These are phyloP conservation scores for Drosophila tristis DNA, from an alignment of 1,140 invertebrate genomes.

Conservation along the genomic window DNA sequence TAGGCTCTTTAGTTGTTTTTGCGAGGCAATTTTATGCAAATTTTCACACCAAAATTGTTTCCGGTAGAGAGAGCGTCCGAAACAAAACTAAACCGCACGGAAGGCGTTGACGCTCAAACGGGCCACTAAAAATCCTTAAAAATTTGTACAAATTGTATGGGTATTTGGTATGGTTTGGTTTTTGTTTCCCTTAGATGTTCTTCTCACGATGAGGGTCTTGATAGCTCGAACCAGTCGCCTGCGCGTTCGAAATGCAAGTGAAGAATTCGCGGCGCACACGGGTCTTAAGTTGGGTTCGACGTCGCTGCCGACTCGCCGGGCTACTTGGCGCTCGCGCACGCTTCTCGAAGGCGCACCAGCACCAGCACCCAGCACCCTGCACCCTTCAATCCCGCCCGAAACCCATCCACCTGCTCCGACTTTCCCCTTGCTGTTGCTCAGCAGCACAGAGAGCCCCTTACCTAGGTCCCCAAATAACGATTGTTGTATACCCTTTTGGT, in stretches of 20 bases:
- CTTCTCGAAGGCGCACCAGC: conserved; percentile 23
- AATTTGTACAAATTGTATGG: conserved; percentile 34
- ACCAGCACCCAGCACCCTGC: neutral
- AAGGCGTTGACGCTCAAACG: conserved; percentile 31
- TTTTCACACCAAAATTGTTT: conserved; percentile 53
- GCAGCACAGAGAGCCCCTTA: conserved; percentile 1
- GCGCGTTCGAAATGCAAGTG: conserved; percentile 79
- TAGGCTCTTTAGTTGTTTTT: conserved; percentile 2
- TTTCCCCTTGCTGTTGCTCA: neutral
- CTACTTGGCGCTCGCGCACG: conserved; percentile 63
- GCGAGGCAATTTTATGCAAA: conserved; percentile 54
- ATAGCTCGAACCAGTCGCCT: conserved; percentile 64
- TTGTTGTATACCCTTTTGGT: no score
- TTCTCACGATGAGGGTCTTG: conserved; percentile 7
- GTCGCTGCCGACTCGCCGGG: conserved; percentile 41
- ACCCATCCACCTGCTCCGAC: neutral
- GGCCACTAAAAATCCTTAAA: conserved; percentile 3
- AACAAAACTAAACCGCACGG: conserved; percentile 46
- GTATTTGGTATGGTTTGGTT: conserved; percentile 15
- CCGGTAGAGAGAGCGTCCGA: conserved; percentile 17
- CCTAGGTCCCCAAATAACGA: no score
- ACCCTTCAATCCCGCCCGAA: no score
- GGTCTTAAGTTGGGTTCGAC: conserved; percentile 73
- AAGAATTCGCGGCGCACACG: conserved; percentile 74
- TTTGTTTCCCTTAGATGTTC: conserved; percentile 1